Base-by-base conservation (phyloP, 1,140 invertebrate species). In the Drosophila sucinea region DNA sequence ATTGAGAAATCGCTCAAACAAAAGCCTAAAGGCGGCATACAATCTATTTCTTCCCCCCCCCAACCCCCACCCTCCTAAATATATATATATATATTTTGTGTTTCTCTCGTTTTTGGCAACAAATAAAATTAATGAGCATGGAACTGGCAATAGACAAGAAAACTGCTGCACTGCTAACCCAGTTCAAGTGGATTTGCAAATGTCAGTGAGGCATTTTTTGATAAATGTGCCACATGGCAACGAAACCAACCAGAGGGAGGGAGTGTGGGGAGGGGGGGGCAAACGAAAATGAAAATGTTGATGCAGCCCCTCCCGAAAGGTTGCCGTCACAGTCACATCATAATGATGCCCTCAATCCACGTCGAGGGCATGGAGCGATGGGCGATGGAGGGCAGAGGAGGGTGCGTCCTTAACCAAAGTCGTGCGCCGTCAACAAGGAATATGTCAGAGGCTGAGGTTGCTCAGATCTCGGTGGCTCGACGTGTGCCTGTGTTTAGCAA, bases 361-460 rank as follows among this genome's bases (percentile, higher is more conserved):
- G 67, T 67, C 33, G 67, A 41, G 30, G 55, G 27, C 30, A 27
- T 51, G 27, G 44, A 23, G 55, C 17, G 23, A 32, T 7, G 29
- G 51, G 1, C n/a, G 25, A 54, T 8, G 51, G 51, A 23, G 56
- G 56, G 32, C 17, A 10, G 56, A 66, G 44, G 23, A 23, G 44
- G 35, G 17, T 17, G 73, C 67, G 76, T 79, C 79, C 82, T 66
- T 72, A 73, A 63, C 41, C 73, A 74, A 89, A 81, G 70, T 87
- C 84, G 84, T 87, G 84, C 80, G 54, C 77, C 84, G 81, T 80
- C 84, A 87, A 87, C 84, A 79, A 87, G 84, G 83, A 86, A 86
- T 86, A 86, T 86, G 84, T 87, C 84, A 87, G 84, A 82, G 79
- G 85, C 83, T 79, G 76, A 63, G 73, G 70, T 76, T 63, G 57